Evolutionary conservation across 2,888 invertebrate species (phyloP).

Genomic region (Drosophila subquinaria): DNA sequence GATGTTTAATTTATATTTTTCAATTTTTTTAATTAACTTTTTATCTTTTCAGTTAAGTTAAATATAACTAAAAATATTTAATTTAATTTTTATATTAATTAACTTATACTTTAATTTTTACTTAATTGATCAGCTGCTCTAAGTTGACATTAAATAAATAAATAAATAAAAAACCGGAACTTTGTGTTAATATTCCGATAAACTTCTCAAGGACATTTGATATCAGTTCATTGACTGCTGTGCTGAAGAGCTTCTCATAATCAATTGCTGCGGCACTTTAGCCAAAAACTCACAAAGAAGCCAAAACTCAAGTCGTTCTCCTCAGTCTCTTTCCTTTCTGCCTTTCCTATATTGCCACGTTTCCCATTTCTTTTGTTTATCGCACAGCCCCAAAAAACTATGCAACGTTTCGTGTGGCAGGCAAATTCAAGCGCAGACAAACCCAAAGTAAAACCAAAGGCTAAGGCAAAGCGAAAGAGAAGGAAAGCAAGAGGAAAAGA

Average conservation of each 20-base stretch:
- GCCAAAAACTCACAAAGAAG: slow-evolving; percentile 16
- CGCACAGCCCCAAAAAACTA: slow-evolving; percentile 31
- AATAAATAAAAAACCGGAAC: too few relatives aligned
- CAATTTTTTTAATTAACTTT: too few relatives aligned
- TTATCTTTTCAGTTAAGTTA: too few relatives aligned
- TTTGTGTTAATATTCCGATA: neutral
- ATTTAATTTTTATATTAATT: too few relatives aligned
- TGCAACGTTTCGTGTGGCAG: slow-evolving; percentile 58
- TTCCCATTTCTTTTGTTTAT: slow-evolving; percentile 17
- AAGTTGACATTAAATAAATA: too few relatives aligned
- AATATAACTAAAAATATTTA: too few relatives aligned
- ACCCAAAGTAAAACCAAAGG: neutral
- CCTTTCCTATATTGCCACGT: neutral
- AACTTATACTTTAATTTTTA: too few relatives aligned
- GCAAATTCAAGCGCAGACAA: slow-evolving; percentile 52
- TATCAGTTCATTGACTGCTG: slow-evolving; percentile 33
- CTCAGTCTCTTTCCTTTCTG: neutral
- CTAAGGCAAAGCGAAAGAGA: slow-evolving; percentile 1
- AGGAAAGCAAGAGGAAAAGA: slow-evolving; percentile 24
- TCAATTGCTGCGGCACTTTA: slow-evolving; percentile 40
- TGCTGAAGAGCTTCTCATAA: slow-evolving; percentile 24
- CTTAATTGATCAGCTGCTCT: too few relatives aligned
- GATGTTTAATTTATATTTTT: too few relatives aligned
- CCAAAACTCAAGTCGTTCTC: slow-evolving; percentile 8
- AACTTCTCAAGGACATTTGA: slow-evolving; percentile 27